Evolutionary conservation across 2,113 vertebrate species (phyloP), one percentile per base, ranked within the genome.

Genomic region (Sander vitreus): DNA sequence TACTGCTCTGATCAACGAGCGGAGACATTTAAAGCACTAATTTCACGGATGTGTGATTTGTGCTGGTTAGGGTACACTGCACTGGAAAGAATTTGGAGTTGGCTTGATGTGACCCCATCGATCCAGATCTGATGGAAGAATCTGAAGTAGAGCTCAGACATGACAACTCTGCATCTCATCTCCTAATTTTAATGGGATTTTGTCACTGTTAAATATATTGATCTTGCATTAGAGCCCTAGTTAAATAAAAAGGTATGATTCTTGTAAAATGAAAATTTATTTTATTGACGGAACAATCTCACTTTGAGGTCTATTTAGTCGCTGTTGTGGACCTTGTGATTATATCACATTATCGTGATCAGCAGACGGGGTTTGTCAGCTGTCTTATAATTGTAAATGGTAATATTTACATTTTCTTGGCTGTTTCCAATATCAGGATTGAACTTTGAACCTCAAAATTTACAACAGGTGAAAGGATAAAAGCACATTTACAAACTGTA

Each of bases 131-230:
- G 53, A 86, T 43, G 65, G 48, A 47, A 64, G 55, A 80, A 53
- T 77, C 30, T 39, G 71, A 75, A 30, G 54, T 47, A 64, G 60
- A 67, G 53, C 19, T 48, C 51, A 30, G 57, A 47, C 43, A 23
- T 8, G 13, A 45, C 2, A 66, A 47, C 3, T 48, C 63, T 68
- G 25, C 23, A 50, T 68, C 73, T 30, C 45, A n/a, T 77, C 48
- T 39, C 47, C 50, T 62, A 71, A 83, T 88, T 86, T 77, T 79
- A 68, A 70, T 16, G 5, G 71, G 15, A 47, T 83, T 78, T 90
- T 89, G 12, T n/a, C 14, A 15, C 13, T 9, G n/a, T n/a, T n/a
- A n/a, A n/a, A n/a, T n/a, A n/a, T 65, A 25, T 47, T 65, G 7
- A 14, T 25, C 4, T 65, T 64, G 6, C 21, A 23, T 64, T 23